A percentile compares a stretch with the other conserved stretches of the same genome.
Conservation (phyloP, 2,113 vertebrate genomes). For the Alethe castanea region DNA sequence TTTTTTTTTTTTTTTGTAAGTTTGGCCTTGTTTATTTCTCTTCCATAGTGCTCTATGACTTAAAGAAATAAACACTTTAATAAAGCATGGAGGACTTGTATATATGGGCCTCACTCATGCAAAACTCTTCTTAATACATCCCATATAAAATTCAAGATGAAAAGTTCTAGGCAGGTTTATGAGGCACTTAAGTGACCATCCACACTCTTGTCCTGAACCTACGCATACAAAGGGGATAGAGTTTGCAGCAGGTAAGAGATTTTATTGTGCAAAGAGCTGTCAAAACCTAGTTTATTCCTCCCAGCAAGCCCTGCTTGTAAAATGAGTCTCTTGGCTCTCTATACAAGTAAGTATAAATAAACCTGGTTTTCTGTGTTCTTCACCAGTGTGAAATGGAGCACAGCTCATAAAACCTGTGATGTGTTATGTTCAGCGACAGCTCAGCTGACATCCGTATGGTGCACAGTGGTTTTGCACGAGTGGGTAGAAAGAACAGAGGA, state of each 20-base stretch:
- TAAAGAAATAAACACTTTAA: not conserved
- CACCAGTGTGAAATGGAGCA: not conserved
- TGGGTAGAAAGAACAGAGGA: not conserved
- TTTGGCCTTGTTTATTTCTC: not conserved
- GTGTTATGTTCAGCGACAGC: not conserved
- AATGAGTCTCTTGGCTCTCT: not conserved
- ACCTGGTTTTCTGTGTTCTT: not conserved
- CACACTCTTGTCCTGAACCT: not conserved
- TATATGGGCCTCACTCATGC: not conserved
- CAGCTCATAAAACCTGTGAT: not conserved
- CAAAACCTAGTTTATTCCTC: not conserved
- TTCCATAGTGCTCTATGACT: not conserved
- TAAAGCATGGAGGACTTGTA: not conserved
- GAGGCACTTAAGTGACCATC: not conserved
- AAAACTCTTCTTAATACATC: not conserved
- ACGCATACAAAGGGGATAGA: not conserved
- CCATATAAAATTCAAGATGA: not conserved
- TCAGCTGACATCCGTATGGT: not conserved
- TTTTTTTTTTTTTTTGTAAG: not conserved
- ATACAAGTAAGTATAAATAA: not conserved
- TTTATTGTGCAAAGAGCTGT: not conserved
- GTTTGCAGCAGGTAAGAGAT: not conserved
- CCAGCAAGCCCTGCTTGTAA: not conserved
- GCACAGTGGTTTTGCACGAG: not conserved
- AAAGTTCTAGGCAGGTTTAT: not conserved